Evolutionary conservation across 2,797 vertebrate genomes (phyloP), one percentile per base, ranked within the genome.

Genomic region (Rhadinocentrus ornatus): DNA sequence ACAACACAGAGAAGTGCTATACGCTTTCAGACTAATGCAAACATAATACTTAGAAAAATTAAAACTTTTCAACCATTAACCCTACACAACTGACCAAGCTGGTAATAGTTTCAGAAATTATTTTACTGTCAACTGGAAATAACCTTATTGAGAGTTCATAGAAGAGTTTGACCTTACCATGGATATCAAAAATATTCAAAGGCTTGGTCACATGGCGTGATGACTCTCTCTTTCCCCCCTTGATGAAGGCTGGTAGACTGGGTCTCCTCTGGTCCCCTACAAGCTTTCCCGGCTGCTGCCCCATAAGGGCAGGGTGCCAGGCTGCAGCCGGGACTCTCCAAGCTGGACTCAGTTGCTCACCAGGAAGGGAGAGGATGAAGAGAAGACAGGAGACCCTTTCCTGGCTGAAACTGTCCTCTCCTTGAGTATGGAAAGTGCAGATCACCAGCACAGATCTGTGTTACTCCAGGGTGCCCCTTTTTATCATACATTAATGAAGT

Each of bases 241-340:
- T 99, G 90, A 99, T 99, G 80, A 99, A 99, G 92, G 96, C 95
- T 41, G 97, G 96, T 92, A 99, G 92, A 94, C 97, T 99, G 31
- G 97, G 97, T 95, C 97, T 97, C 92, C 97, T 95, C 90, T 97
- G 97, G 94, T 99, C 98, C 94, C 97, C 97, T 91, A 95, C 95
- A 91, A 96, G 96, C 95, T 99, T 99, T 92, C 96, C 97, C 94
- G 97, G 98, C 97, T 99, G 98, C 94, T 99, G 98, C 96, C 98
- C 98, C 98, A 99, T 99, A 98, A 96, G 97, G 95, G 87, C 95
- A 92, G 79, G 88, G 74, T 91, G 90, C 94, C 92, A 93, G 94
- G 92, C 92, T 87, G 79, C 87, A 88, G 87, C 94, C 92, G 92
- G 93, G 93, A 90, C 91, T 92, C 89, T 86, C 90, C 91, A 91